phyloP scores from a whole-genome alignment of 1,140 invertebrate species.

The Pseudoatta argentina region DNA sequence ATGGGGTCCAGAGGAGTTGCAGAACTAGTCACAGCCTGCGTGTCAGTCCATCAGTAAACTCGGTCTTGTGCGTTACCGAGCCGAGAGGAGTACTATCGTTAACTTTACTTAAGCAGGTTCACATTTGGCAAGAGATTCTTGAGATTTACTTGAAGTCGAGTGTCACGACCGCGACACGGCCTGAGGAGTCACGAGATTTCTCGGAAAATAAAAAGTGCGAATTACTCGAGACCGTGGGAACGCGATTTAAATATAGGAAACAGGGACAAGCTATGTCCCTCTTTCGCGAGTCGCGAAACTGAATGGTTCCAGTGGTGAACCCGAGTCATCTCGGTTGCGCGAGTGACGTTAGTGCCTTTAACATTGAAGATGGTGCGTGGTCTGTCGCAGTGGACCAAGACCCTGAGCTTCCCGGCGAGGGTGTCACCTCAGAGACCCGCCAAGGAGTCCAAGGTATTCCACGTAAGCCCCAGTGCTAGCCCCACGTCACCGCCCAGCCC shows the following conservation, averaged over 20 bases:
- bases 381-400: conserved; percentile 95
- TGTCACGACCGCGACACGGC: conserved; percentile 42
- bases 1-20: conserved; percentile 68
- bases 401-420: conserved; percentile 93
- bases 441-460: conserved; percentile 87
- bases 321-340: conserved; percentile 10
- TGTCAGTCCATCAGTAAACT: conserved; percentile 69
- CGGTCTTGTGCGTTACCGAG: conserved; percentile 56
- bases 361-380: conserved; percentile 91
- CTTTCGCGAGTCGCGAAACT: conserved; percentile 4
- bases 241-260: neutral
- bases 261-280: neutral
- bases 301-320: conserved; percentile 23
- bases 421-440: conserved; percentile 92
- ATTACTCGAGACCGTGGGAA: neutral
- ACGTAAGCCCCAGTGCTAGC: conserved; percentile 84
- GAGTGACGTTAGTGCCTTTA: conserved; percentile 48
- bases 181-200: neutral
- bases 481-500: conserved; percentile 87
- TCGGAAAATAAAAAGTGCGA: neutral
- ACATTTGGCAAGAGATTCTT: neutral
- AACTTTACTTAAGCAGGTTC: neutral
- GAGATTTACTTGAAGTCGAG: conserved; percentile 1
- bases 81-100: neutral
- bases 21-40: conserved; percentile 55